Evolutionary conservation across 2,888 invertebrate species (phyloP).

Genomic region (Camponotus fellah): DNA sequence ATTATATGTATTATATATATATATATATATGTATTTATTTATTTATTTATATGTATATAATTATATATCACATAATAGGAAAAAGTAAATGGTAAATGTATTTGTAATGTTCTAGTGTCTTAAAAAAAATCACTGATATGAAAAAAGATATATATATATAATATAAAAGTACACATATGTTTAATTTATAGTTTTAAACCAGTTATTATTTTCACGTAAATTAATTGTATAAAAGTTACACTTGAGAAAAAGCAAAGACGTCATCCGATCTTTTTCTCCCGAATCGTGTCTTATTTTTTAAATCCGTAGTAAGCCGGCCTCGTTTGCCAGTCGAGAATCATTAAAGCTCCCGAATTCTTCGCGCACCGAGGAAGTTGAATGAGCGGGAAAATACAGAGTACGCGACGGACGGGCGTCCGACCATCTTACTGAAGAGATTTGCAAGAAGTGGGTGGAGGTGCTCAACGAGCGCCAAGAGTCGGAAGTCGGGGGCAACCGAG

Average conservation of each 20-base stretch:
- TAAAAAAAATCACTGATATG: not conserved
- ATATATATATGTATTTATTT: no score
- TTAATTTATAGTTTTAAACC: not conserved
- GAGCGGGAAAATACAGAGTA: conserved; percentile 66
- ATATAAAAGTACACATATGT: not conserved
- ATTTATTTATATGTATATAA: no score
- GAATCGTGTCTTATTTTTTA: conserved; percentile 64
- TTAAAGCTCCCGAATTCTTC: conserved; percentile 69
- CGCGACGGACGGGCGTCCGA: conserved; percentile 48
- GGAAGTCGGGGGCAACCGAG: conserved; percentile 66
- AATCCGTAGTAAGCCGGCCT: conserved; percentile 52
- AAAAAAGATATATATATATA: not conserved
- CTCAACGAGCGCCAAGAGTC: conserved; percentile 63
- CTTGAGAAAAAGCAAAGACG: not conserved
- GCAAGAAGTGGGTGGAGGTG: conserved; percentile 51
- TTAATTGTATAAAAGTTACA: not conserved
- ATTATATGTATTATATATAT: no score
- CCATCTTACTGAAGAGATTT: conserved; percentile 68
- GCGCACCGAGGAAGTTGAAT: conserved; percentile 60
- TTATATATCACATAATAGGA: no score
- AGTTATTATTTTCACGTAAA: not conserved
- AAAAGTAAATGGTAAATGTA: no score
- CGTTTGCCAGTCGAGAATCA: conserved; percentile 59
- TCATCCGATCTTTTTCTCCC: conserved; percentile 20
- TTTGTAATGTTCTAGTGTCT: no score